Percentiles rank a stretch among this genome's conserved stretches.
Evolutionary conservation across 2,113 vertebrate species (phyloP).

Genomic region (Onychostoma macrolepis): DNA sequence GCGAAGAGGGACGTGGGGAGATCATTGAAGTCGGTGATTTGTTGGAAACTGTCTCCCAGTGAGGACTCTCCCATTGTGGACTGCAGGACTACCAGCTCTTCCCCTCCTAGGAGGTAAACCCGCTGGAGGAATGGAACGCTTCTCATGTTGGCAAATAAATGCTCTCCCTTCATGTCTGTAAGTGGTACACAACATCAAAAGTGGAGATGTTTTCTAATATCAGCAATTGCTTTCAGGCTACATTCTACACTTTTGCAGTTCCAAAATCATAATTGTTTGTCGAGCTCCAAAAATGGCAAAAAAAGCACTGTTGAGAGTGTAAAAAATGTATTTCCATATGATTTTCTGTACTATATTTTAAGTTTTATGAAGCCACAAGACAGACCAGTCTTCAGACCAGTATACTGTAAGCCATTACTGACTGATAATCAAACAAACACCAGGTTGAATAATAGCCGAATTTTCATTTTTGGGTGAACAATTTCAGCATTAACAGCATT

Average conservation of each 20-base stretch:
- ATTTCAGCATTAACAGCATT: background rate
- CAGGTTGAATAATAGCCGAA: background rate
- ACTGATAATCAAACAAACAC: background rate
- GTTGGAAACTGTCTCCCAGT: slow-evolving; percentile 79
- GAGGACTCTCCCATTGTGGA: slow-evolving; percentile 72
- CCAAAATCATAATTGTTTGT: background rate
- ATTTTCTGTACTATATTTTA: background rate
- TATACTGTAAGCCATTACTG: background rate
- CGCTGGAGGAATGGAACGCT: slow-evolving; percentile 68
- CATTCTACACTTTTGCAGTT: background rate
- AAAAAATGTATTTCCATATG: background rate
- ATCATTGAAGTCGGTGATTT: slow-evolving; percentile 87
- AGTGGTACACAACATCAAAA: slow-evolving; percentile 31
- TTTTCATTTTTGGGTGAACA: background rate
- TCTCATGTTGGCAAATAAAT: slow-evolving; percentile 79
- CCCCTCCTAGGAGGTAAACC: slow-evolving; percentile 69
- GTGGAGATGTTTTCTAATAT: background rate
- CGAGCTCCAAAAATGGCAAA: background rate
- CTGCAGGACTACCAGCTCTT: slow-evolving; percentile 78
- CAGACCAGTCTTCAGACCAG: background rate
- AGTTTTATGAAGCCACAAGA: background rate
- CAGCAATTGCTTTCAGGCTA: background rate
- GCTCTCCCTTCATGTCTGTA: slow-evolving; percentile 84
- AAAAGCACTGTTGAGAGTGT: background rate
- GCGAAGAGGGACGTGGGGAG: slow-evolving; percentile 85